A percentile compares a stretch with the other conserved stretches of the same genome.
Conservation (phyloP, 92 coral and sea anemone genomes). For the Muricea muricata region DNA sequence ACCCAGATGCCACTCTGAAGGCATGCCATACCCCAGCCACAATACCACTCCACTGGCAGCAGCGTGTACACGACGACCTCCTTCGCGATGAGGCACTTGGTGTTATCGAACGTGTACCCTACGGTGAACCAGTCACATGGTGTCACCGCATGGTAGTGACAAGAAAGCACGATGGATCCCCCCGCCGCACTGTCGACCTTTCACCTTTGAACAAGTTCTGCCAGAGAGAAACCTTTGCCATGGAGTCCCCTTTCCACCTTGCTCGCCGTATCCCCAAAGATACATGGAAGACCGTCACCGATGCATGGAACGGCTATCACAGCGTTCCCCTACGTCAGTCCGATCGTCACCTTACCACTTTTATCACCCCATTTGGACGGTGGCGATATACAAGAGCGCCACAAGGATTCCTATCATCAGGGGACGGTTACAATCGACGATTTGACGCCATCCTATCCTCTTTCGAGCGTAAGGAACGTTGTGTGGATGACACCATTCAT, state of each 20-base stretch:
- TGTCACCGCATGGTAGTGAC: conserved; percentile 70
- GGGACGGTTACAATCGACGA: conserved; percentile 77
- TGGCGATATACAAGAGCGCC: conserved; percentile 63
- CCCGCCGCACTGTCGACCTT: conserved; percentile 70
- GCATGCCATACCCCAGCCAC: conserved; percentile 72
- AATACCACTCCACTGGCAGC: conserved; percentile 59
- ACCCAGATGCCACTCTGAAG: conserved; percentile 50
- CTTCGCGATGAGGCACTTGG: conserved; percentile 61
- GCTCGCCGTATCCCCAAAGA: conserved; percentile 67
- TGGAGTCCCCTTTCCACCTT: conserved; percentile 69
- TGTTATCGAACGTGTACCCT: conserved; percentile 63
- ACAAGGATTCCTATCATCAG: conserved; percentile 72
- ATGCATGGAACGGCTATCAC: conserved; percentile 76
- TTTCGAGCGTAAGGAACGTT: conserved; percentile 70
- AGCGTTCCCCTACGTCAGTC: conserved; percentile 69
- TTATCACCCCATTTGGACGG: conserved; percentile 42
- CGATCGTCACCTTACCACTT: conserved; percentile 64
- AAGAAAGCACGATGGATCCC: conserved; percentile 69
- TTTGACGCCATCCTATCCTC: conserved; percentile 72
- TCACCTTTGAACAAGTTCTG: conserved; percentile 73
- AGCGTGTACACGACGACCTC: conserved; percentile 47
- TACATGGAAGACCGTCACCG: conserved; percentile 73
- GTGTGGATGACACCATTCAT: conserved; percentile 81
- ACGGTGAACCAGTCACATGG: conserved; percentile 75
- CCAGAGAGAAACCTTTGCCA: conserved; percentile 66